phyloP scores from a whole-genome alignment of 2,797 vertebrate genomes.

The Dromococcyx pavoninus region DNA sequence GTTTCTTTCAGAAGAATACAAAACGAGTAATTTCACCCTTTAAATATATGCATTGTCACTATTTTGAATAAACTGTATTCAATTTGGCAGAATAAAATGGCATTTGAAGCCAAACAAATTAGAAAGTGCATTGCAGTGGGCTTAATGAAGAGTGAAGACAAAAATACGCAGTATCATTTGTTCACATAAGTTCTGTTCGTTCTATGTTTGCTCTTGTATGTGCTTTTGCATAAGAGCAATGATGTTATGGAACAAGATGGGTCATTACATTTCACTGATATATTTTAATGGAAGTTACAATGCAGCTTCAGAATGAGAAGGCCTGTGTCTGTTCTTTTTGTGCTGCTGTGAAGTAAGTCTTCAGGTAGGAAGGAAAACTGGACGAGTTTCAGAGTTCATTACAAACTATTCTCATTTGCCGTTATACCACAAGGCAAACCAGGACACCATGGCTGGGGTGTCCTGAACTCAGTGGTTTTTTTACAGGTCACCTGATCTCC shows the following conservation, averaged over 20 bases:
- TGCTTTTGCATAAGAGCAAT: neutral
- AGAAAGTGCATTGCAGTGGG: neutral
- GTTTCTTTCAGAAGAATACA: neutral
- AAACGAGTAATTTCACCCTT: neutral
- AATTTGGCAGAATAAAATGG: neutral
- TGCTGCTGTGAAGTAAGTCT: neutral
- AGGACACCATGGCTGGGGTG: neutral
- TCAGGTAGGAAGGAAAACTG: neutral
- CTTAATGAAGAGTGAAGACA: neutral
- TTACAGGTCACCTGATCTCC: neutral
- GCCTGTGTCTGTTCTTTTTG: neutral
- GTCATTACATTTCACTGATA: neutral
- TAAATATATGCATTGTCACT: neutral
- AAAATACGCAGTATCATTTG: neutral
- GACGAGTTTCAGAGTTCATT: neutral
- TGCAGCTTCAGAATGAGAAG: neutral
- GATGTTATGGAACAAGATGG: neutral
- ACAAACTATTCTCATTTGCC: neutral
- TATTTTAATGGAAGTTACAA: neutral
- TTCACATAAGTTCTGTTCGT: neutral
- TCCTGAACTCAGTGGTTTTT: neutral
- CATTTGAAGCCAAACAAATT: neutral
- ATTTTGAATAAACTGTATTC: neutral
- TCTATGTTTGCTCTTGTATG: neutral
- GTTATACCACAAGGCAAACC: neutral